A percentile compares a stretch with the other conserved stretches of the same genome.
Conservation (phyloP, 2,797 vertebrate species). For the Chelon labrosus region DNA sequence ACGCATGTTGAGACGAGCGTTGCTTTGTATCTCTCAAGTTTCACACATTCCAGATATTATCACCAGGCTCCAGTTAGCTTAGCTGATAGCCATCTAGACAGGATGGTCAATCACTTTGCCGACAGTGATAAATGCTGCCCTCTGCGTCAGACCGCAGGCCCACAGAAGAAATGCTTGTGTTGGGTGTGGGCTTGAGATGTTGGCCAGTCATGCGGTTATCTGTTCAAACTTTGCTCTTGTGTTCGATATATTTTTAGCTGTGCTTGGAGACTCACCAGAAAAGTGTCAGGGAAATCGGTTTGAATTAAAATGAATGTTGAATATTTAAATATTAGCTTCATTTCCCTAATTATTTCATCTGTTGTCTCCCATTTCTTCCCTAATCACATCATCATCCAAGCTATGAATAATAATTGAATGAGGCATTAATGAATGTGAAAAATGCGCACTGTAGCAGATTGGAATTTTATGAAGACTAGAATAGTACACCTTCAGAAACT, state of each 20-base stretch:
- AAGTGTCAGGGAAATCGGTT: conserved; percentile 36
- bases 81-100: conserved; percentile 65
- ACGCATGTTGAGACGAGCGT: conserved; percentile 62
- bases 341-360: conserved; percentile 75
- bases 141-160: conserved; percentile 45
- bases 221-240: conserved; percentile 32
- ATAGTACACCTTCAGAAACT: conserved; percentile 60
- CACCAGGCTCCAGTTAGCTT: conserved; percentile 60
- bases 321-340: conserved; percentile 70
- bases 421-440: conserved; percentile 71
- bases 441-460: conserved; percentile 65
- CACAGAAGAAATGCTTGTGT: conserved; percentile 47
- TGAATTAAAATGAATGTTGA: conserved; percentile 53
- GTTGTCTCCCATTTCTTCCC: conserved; percentile 69
- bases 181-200: conserved; percentile 31
- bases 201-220: conserved; percentile 32
- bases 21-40: conserved; percentile 77
- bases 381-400: conserved; percentile 70
- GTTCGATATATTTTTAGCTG: conserved; percentile 38
- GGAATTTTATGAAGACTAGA: conserved; percentile 60
- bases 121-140: conserved; percentile 64
- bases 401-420: conserved; percentile 80
- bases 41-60: conserved; percentile 80
- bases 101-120: conserved; percentile 56
- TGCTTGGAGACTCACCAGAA: conserved; percentile 23